Evolutionary conservation across 1,140 invertebrate genomes (phyloP).

Genomic region (Zaprionus capensis): DNA sequence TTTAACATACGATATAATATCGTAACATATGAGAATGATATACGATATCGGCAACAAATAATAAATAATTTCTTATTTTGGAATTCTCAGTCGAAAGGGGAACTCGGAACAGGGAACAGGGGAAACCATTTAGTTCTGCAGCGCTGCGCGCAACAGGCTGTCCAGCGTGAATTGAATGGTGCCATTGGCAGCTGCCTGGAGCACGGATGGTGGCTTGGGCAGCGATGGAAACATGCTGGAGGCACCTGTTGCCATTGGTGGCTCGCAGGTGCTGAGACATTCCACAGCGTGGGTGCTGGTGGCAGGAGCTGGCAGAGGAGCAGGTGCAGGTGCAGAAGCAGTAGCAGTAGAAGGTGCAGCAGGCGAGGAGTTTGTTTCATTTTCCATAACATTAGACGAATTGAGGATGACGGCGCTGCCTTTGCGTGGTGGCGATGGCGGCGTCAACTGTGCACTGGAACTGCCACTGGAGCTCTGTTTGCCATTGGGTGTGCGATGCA

Average conservation of each 20-base stretch:
- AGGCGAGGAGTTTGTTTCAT: background rate
- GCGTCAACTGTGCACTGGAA: constrained; percentile 7
- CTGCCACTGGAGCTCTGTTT: constrained; percentile 6
- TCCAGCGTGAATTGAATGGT: constrained; percentile 67
- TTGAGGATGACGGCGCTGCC: background rate
- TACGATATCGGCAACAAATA: background rate
- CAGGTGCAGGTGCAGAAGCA: background rate
- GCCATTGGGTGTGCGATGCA: constrained; percentile 46
- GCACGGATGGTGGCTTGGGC: constrained; percentile 68
- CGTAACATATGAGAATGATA: background rate
- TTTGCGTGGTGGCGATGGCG: constrained; percentile 48
- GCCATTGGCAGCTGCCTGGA: constrained; percentile 67
- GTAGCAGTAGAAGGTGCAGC: background rate
- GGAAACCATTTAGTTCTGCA: constrained; percentile 62
- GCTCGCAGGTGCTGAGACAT: constrained; percentile 55
- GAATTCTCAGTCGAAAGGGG: background rate
- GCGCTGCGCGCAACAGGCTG: constrained; percentile 71
- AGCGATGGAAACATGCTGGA: constrained; percentile 60
- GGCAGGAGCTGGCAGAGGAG: constrained; percentile 9
- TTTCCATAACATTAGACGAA: constrained; percentile 19
- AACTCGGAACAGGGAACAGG: background rate
- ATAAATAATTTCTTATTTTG: background rate
- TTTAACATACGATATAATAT: background rate
- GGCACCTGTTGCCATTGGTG: constrained; percentile 37
- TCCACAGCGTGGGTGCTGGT: constrained; percentile 25